A percentile compares a stretch with the other conserved stretches of the same genome.
Conservation (phyloP, 2,797 vertebrate species). For the Chiloscyllium punctatum region DNA sequence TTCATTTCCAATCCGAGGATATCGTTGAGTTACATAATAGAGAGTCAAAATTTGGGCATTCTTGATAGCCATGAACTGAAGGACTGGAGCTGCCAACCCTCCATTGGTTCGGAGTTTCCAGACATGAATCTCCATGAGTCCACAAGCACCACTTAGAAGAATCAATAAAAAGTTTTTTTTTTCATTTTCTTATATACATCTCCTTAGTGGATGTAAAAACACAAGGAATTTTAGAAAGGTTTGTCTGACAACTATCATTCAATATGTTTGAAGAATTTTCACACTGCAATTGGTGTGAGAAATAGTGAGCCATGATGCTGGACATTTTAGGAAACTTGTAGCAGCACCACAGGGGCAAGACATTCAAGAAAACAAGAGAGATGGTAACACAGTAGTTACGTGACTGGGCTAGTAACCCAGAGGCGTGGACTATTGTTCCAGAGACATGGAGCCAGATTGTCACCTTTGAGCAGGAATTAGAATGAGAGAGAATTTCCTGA, state of each 20-base stretch:
- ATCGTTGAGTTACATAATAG: background rate
- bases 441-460: no score
- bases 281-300: background rate
- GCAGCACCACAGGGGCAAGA: background rate
- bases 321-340: background rate
- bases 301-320: background rate
- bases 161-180: no score
- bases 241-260: background rate
- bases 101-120: no score
- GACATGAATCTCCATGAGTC: no score
- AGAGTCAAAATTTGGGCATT: background rate
- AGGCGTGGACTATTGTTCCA: no score
- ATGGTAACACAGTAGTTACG: no score
- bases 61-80: no score
- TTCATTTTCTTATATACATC: no score
- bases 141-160: no score
- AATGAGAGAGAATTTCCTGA: no score
- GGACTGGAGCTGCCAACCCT: background rate
- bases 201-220: background rate
- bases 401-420: no score
- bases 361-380: background rate
- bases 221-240: background rate
- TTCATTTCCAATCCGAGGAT: background rate
- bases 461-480: no score
- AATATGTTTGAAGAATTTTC: background rate